Evolutionary conservation across 2,113 vertebrate species (phyloP), one percentile per base, ranked within the genome.

Genomic region (Saimiri boliviensis): DNA sequence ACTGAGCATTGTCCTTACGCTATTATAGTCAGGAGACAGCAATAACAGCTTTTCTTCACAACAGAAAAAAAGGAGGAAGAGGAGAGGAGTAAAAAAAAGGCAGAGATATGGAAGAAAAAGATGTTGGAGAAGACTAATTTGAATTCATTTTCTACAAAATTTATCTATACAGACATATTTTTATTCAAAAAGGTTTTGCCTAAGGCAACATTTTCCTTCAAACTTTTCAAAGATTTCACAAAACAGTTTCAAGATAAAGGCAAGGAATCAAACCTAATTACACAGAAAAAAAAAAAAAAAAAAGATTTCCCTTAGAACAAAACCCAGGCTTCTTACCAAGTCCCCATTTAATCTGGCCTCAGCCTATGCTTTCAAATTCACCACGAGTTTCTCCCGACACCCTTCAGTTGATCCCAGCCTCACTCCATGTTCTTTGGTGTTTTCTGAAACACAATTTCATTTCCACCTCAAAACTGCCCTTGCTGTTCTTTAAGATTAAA

Each of bases 161-260:
- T 8, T 86, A 63, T 82, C 42, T 49, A 52, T 10, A 66, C 5
- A 37, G 13, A 16, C 19, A 27, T 70, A n/a, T 85, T 85, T 56
- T 60, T 3, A 47, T 68, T 58, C 25, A 52, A 86, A 79, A 66
- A 11, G 7, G 2, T 11, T 11, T 49, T 80, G 79, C 5, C 68
- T 71, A 60, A 73, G 42, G 49, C 13, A 84, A 87, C 0, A 49
- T 71, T 91, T 89, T 81, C 13, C 54, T 87, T 87, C 49, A 60
- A 93, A 91, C 27, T 52, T 56, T 81, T 45, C 47, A 70, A 56
- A n/a, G 16, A 63, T 21, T n/a, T 70, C 32, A 45, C 66, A 37
- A 49, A 45, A 54, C 6, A 85, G 42, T 56, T 66, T 86, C 19
- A 79, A 92, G 58, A 63, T 68, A 93, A 84, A 85, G n/a, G 84